Conservation (phyloP, 2,113 vertebrate genomes). For the Cottus gobio region DNA sequence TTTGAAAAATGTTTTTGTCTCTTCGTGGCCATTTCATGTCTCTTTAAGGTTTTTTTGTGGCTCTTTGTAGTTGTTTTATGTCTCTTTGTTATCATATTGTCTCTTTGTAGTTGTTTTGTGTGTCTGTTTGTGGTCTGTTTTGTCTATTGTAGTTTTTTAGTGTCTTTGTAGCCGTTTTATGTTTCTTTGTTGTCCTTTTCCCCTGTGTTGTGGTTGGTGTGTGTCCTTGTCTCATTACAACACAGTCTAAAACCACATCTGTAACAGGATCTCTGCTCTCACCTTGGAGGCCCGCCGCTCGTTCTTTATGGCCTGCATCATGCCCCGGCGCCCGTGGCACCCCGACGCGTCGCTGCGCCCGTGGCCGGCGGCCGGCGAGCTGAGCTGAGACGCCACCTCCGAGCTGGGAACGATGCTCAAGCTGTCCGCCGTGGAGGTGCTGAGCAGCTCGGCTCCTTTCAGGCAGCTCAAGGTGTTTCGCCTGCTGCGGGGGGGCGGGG, state of each 20-base stretch:
- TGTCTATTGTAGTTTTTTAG: too few species aligned
- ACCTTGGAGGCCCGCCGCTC: constrained; percentile 95
- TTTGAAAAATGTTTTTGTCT: too few species aligned
- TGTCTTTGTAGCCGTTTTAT: too few species aligned
- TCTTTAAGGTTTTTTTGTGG: not conserved
- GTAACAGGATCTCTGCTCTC: constrained; percentile 19
- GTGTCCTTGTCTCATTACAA: too few species aligned
- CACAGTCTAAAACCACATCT: too few species aligned
- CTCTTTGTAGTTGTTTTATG: too few species aligned
- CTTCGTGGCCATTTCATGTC: not conserved
- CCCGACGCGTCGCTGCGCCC: constrained; percentile 78
- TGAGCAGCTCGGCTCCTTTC: constrained; percentile 79
- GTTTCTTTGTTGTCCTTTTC: too few species aligned
- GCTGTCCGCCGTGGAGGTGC: constrained; percentile 73
- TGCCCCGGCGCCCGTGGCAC: constrained; percentile 89
- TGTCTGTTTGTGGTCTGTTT: too few species aligned
- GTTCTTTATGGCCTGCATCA: constrained; percentile 99
- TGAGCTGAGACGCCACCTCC: constrained; percentile 86
- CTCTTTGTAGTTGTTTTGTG: too few species aligned
- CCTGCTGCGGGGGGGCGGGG: constrained; percentile 77
- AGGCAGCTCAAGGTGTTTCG: constrained; percentile 88
- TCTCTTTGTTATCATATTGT: too few species aligned
- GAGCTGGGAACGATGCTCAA: constrained; percentile 88
- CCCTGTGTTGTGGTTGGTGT: too few species aligned
- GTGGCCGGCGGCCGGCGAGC: constrained; percentile 82